phyloP scores from a whole-genome alignment of 2,113 vertebrate genomes.

The Neotoma lepida region DNA sequence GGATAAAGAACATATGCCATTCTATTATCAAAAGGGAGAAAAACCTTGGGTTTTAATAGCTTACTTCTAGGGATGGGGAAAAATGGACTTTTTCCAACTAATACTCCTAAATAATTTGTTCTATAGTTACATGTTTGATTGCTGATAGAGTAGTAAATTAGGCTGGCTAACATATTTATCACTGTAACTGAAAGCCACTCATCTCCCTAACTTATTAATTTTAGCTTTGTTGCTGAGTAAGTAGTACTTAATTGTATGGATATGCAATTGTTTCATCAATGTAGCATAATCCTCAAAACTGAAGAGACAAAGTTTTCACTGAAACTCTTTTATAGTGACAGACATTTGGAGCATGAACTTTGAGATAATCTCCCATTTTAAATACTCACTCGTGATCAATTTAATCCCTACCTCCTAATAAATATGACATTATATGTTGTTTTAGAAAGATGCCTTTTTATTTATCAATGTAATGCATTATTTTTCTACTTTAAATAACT shows the following conservation, averaged over 20 bases:
- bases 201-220: not conserved
- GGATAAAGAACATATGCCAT: not conserved
- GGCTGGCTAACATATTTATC: not conserved
- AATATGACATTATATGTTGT: not conserved
- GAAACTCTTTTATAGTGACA: not conserved
- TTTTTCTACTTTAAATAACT: not conserved
- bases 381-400: not conserved
- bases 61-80: not conserved
- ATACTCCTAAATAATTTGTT: not conserved
- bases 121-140: not conserved
- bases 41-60: not conserved
- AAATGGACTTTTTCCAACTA: not conserved
- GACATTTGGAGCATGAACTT: not conserved
- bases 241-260: not conserved
- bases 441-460: not conserved
- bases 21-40: not conserved
- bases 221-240: not conserved
- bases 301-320: not conserved
- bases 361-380: not conserved
- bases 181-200: not conserved
- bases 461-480: not conserved
- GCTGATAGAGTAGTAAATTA: not conserved
- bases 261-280: not conserved
- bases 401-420: not conserved
- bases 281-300: not conserved